Percentiles rank a stretch among this genome's conserved stretches.
Conservation (phyloP, 2,888 invertebrate genomes). For the Hemicrepidius hirtus region DNA sequence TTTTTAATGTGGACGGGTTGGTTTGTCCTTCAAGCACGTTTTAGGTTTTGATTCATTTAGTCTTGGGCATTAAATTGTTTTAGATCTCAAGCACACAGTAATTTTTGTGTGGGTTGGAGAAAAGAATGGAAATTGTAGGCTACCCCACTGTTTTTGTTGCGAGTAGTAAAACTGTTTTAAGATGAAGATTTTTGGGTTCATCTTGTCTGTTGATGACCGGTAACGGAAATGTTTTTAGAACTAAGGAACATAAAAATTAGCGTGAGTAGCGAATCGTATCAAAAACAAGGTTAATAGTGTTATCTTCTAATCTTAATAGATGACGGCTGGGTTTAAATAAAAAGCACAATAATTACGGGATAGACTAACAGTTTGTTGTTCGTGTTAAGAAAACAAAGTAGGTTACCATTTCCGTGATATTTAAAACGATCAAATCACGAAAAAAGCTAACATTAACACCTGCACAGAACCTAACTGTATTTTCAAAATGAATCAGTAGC, state of each 20-base stretch:
- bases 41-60: too few relatives aligned
- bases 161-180: too few relatives aligned
- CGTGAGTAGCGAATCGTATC: constrained; percentile 8
- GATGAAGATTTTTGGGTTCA: too few relatives aligned
- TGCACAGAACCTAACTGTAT: constrained; percentile 31
- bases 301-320: constrained; percentile 28
- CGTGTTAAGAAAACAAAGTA: constrained; percentile 45
- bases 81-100: too few relatives aligned
- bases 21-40: too few relatives aligned
- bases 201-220: too few relatives aligned
- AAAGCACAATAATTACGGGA: constrained; percentile 33
- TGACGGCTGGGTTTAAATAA: constrained; percentile 12
- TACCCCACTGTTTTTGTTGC: too few relatives aligned
- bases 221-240: too few relatives aligned
- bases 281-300: constrained; percentile 31
- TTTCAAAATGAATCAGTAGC: constrained; percentile 27
- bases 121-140: too few relatives aligned
- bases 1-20: too few relatives aligned
- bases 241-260: not conserved
- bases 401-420: constrained; percentile 50
- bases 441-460: constrained; percentile 35
- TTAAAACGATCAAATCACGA: constrained; percentile 32
- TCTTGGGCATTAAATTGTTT: too few relatives aligned
- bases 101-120: too few relatives aligned
- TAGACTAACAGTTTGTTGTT: constrained; percentile 31